phyloP scores from a whole-genome alignment of 2,888 invertebrate species.

The Cosmorhoe ocellata region DNA sequence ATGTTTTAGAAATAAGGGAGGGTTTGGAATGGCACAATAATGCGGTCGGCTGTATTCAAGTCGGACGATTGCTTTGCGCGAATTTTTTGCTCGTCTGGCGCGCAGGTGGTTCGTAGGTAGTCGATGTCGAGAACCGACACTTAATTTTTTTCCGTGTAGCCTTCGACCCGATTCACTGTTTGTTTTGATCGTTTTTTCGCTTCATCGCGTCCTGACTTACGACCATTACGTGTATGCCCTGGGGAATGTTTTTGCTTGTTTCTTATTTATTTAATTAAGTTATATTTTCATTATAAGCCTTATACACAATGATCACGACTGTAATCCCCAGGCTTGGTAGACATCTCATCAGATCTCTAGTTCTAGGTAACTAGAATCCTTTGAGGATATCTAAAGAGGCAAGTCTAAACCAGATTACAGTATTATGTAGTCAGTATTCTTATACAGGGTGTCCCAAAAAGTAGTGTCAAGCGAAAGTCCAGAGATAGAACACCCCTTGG shows the following conservation, averaged over 20 bases:
- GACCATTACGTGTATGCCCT: slow-evolving; percentile 22
- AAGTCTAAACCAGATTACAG: too few relatives aligned
- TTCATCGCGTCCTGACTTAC: slow-evolving; percentile 41
- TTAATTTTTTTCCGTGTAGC: slow-evolving; percentile 57
- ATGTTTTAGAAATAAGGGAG: slow-evolving; percentile 24
- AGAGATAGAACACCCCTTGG: too few relatives aligned
- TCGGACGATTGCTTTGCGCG: slow-evolving; percentile 52
- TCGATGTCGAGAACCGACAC: slow-evolving; percentile 45
- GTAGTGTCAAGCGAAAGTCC: too few relatives aligned
- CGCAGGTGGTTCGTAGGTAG: slow-evolving; percentile 66
- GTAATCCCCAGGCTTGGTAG: too few relatives aligned
- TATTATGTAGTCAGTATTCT: too few relatives aligned
- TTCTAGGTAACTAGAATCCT: too few relatives aligned
- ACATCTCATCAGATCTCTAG: too few relatives aligned
- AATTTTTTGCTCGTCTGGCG: slow-evolving; percentile 71
- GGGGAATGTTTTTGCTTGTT: slow-evolving; percentile 14
- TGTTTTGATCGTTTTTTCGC: slow-evolving; percentile 59
- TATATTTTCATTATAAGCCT: neutral
- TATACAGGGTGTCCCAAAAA: too few relatives aligned
- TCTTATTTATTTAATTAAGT: slow-evolving; percentile 14
- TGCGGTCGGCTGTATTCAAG: slow-evolving; percentile 31
- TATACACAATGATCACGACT: too few relatives aligned
- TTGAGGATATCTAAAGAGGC: too few relatives aligned
- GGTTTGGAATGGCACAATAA: slow-evolving; percentile 22
- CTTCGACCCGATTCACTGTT: slow-evolving; percentile 60